Percentiles rank a stretch among this genome's conserved stretches.
Evolutionary conservation across 2,113 vertebrate genomes (phyloP).

Genomic region (Axis porcinus): DNA sequence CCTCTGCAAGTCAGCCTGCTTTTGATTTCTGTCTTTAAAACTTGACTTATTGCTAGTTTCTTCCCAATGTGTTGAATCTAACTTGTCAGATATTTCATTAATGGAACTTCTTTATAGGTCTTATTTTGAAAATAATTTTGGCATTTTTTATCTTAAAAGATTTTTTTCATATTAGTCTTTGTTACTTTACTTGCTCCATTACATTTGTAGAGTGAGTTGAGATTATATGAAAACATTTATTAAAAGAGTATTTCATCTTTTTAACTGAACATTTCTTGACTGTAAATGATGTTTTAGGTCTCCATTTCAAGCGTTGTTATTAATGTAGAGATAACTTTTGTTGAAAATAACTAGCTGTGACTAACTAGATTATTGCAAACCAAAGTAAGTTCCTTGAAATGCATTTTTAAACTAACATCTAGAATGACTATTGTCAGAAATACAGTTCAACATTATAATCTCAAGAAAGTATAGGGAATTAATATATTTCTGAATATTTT

Average conservation of each 20-base stretch:
- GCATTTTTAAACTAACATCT: not conserved
- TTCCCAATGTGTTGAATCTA: not conserved
- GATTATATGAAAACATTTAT: not conserved
- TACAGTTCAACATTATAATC: not conserved
- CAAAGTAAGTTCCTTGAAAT: not conserved
- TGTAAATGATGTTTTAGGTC: not conserved
- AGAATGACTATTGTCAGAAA: not conserved
- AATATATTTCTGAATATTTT: not conserved
- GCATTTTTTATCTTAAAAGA: not conserved
- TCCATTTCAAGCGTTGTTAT: not conserved
- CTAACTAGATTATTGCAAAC: not conserved
- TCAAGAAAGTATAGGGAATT: not conserved
- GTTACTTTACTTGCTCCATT: not conserved
- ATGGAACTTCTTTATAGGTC: not conserved
- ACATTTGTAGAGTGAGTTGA: not conserved
- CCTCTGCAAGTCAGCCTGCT: not conserved
- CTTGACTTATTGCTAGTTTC: not conserved
- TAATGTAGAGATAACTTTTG: not conserved
- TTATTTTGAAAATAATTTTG: not conserved
- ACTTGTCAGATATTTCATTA: not conserved
- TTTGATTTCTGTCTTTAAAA: not conserved
- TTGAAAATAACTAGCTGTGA: not conserved
- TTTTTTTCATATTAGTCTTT: not conserved
- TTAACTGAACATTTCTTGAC: not conserved
- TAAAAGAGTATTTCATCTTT: not conserved